These are phyloP conservation scores for Suncus etruscus DNA, from an alignment of 2,113 vertebrate species.

Conservation along the genomic window DNA sequence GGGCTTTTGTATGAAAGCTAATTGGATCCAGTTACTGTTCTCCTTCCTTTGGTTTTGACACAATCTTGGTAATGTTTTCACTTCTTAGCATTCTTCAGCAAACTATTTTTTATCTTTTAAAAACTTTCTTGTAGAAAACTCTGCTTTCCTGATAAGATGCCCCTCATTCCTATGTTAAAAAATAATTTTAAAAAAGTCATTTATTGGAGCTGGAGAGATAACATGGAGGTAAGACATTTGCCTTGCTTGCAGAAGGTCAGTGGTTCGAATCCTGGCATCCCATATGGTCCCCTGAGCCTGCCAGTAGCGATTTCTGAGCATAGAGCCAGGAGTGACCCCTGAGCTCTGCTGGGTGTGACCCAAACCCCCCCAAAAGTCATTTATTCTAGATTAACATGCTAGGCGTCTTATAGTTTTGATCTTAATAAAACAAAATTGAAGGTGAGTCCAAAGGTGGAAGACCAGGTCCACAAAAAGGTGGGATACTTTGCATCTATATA, in stretches of 20 bases:
- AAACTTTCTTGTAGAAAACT: neutral
- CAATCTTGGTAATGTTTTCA: conserved; percentile 61
- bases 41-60: conserved; percentile 65
- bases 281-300: too few relatives aligned
- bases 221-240: too few relatives aligned
- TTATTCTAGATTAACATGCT: neutral
- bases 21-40: conserved; percentile 72
- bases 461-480: conserved; percentile 35
- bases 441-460: conserved; percentile 46
- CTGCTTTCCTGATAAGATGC: neutral
- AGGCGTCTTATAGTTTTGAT: neutral
- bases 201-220: too few relatives aligned
- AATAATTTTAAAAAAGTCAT: too few relatives aligned
- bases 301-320: too few relatives aligned
- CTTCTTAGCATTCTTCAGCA: conserved; percentile 59
- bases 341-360: too few relatives aligned
- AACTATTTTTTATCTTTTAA: conserved; percentile 19
- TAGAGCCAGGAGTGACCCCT: too few relatives aligned
- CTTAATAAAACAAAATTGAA: conserved; percentile 51
- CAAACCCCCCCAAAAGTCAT: too few relatives aligned
- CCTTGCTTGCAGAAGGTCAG: too few relatives aligned
- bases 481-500: conserved; percentile 5
- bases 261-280: too few relatives aligned
- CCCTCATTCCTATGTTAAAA: neutral
- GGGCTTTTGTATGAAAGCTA: conserved; percentile 64